Evolutionary conservation across 2,797 vertebrate species (phyloP), one percentile per base, ranked within the genome.

Genomic region (Onychomys arenicola): DNA sequence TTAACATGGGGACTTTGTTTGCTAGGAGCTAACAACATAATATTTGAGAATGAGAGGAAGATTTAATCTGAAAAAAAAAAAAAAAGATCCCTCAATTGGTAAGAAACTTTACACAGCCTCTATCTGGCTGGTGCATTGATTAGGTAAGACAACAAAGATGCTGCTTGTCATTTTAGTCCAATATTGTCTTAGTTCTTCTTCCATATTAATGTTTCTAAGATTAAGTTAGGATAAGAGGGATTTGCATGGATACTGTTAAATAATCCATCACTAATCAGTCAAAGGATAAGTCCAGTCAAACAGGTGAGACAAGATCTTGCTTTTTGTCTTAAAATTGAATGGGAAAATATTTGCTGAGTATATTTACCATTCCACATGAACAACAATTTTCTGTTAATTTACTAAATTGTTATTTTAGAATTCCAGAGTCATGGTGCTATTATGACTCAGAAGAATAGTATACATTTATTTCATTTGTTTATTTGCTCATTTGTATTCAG

Each of bases 1-100:
- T 78, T 91, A 94, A 90, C 46, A 40, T 10, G 59, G 13, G 17
- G 49, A 83, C 4, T 7, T 13, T 91, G 92, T 93, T 75, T 81
- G 57, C 80, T 12, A 29, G 25, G 65, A 40, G 59, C 43, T 89
- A 91, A 91, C 63, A 95, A 92, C 69, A 23, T 90, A 95, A 57
- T 87, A 27, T 88, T 96, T 96, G 90, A 69, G 63, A 94, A 96
- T 71, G 10, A 89, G 14, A 90, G 83, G 19, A 84, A 89, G 27
- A 94, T 94, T 95, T 92, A 95, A 95, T 94, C 46, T 89, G 63
- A 92, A 81, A 92, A 96, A 96, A 92, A 96, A 37, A 57, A n/a
- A 52, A 40, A 52, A 69, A 13, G 27, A 46, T 57, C 84, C 19
- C 29, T 87, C 34, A 92, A 49, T 93, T 52, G 55, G 34, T 91